Evolutionary conservation across 2,888 invertebrate species (phyloP).

Genomic region (Gymnosoma rotundatum): DNA sequence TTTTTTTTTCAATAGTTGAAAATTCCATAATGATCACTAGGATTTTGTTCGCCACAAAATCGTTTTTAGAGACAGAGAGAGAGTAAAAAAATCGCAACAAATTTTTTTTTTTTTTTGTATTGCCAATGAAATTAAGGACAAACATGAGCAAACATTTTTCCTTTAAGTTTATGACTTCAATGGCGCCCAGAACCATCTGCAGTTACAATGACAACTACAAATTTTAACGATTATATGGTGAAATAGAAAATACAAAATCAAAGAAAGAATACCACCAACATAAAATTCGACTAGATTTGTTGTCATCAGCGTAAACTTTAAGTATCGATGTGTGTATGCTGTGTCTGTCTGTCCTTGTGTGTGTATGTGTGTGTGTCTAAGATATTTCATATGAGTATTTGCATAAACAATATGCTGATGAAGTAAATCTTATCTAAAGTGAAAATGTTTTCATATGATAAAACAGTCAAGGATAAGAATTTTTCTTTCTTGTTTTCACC

Average conservation of each 20-base stretch:
- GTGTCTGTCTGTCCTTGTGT: too few relatives aligned
- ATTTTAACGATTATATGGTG: conserved; percentile 37
- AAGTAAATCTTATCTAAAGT: conserved; percentile 26
- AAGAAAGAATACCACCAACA: conserved; percentile 50
- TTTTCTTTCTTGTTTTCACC: neutral
- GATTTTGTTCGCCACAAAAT: neutral
- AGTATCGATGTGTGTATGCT: conserved; percentile 2
- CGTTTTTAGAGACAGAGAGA: neutral
- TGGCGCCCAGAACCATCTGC: conserved; percentile 72
- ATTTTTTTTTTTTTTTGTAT: conserved; percentile 26
- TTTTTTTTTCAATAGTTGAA: neutral
- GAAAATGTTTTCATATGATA: neutral
- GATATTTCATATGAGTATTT: neutral
- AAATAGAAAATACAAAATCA: conserved; percentile 23
- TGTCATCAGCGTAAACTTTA: conserved; percentile 35
- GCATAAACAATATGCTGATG: conserved; percentile 58
- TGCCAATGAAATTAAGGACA: conserved; percentile 56
- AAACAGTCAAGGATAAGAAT: conserved; percentile 21
- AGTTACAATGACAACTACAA: conserved; percentile 33
- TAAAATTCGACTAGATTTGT: conserved; percentile 46
- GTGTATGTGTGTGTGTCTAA: neutral
- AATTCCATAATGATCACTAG: neutral
- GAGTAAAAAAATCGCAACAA: neutral
- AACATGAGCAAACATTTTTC: conserved; percentile 66
- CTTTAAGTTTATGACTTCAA: conserved; percentile 71